These are phyloP conservation scores for Eupithecia tripunctaria DNA, from an alignment of 2,888 invertebrate species.

Conservation along the genomic window DNA sequence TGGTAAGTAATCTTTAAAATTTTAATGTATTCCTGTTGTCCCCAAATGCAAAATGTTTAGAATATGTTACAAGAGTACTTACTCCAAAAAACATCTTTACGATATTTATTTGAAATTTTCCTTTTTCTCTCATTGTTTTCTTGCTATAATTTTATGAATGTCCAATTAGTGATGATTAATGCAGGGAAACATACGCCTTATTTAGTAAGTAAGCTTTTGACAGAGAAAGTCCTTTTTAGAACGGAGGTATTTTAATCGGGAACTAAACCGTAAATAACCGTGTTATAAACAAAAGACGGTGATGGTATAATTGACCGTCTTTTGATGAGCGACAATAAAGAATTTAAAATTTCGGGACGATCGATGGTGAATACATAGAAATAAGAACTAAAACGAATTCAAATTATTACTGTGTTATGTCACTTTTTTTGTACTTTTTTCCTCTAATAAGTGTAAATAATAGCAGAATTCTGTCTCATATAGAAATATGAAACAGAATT, in stretches of 20 bases:
- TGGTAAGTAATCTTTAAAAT: too few species aligned
- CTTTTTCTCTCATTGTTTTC: conserved; percentile 23
- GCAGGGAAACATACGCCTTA: conserved; percentile 33
- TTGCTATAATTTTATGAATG: conserved; percentile 37
- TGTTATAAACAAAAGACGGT: too few species aligned
- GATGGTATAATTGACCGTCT: neutral
- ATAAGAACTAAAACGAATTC: too few species aligned
- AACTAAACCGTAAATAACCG: neutral
- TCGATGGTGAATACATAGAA: too few species aligned
- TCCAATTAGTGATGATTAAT: conserved; percentile 53
- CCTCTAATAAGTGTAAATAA: too few species aligned
- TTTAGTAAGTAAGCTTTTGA: neutral
- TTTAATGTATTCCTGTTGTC: too few species aligned
- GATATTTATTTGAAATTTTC: neutral
- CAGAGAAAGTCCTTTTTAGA: neutral
- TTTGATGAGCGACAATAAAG: too few species aligned
- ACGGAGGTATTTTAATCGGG: neutral
- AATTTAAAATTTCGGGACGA: neutral
- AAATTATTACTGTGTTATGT: too few species aligned
- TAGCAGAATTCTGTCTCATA: too few species aligned
- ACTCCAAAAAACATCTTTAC: neutral
- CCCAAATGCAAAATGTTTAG: too few species aligned
- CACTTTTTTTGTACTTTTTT: too few species aligned
- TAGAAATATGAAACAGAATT: too few species aligned
- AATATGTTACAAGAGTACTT: neutral